Evolutionary conservation across 2,888 invertebrate species (phyloP), one percentile per base, ranked within the genome.

Genomic region (Parnassius mnemosyne): DNA sequence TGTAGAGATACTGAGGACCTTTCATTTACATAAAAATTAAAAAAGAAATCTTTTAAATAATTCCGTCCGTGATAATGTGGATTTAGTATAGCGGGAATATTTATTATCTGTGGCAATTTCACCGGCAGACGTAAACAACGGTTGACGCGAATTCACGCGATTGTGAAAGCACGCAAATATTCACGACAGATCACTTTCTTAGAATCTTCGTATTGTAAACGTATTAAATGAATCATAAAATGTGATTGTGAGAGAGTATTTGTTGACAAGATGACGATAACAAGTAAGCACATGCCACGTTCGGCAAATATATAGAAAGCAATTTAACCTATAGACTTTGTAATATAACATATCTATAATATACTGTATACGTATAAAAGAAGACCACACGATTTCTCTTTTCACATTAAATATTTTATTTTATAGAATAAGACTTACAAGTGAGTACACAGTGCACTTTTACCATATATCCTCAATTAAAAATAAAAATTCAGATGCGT

Each of bases 151-250:
- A 51, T 50, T 20, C 58, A 59, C 59, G 56, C 51, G 52, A 59
- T 52, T 52, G 63, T 59, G 63, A 63, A 63, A 63, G 56, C 59
- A 59, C 51, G 63, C 59, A 52, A 63, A 63, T 55, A 44, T 55
- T 59, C 46, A 53, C 49, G 41, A 25, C 13, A 59, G 59, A 63
- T 59, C 55, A 55, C 63, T 59, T 59, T 63, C 59, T 55, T 59
- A 51, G 20, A 58, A 53, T 63, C 62, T 59, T 59, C 59, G 43
- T 63, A 63, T 53, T 61, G 53, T 54, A 44, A 41, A 20, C 25
- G 47, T 62, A 47, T 20, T 16, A 49, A 60, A 60, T 60, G 60
- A 55, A 12, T 44, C 55, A 34, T 60, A 55, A 60, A 60, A 55
- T 47, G 13, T 34, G 12, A 58, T 10, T 7, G 41, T 16, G 25